Evolutionary conservation across 2,888 invertebrate species (phyloP).

Genomic region (Andrena haemorrhoa): DNA sequence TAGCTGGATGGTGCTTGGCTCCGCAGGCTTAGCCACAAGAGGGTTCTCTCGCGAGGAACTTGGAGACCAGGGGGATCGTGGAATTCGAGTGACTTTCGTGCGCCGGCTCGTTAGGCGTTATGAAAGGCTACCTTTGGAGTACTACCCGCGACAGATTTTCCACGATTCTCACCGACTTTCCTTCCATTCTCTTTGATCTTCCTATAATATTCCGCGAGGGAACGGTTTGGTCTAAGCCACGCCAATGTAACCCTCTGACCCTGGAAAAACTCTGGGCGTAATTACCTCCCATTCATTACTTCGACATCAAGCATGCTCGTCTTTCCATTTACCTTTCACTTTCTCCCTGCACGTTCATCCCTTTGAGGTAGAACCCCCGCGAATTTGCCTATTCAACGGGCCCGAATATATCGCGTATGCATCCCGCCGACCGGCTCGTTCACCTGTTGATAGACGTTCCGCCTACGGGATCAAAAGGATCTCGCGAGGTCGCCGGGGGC

Average conservation of each 20-base stretch:
- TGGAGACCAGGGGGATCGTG: constrained; percentile 41
- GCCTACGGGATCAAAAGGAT: constrained; percentile 71
- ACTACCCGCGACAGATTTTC: no score
- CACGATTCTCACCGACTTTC: no score
- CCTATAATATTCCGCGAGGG: no score
- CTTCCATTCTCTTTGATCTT: no score
- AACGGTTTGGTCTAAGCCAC: no score
- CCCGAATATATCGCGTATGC: constrained; percentile 59
- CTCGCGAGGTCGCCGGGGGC: constrained; percentile 50
- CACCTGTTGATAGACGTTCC: constrained; percentile 82
- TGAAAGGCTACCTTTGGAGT: constrained; percentile 29
- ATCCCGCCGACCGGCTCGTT: constrained; percentile 71
- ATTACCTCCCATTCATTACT: no score
- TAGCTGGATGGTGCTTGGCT: constrained; percentile 11
- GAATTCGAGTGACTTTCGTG: constrained; percentile 61
- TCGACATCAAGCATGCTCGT: background rate
- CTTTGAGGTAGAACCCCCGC: background rate
- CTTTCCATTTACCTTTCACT: background rate
- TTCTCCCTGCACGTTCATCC: background rate
- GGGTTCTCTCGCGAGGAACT: constrained; percentile 45
- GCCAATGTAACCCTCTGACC: no score
- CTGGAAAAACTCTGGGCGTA: no score
- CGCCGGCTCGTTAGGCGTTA: constrained; percentile 49
- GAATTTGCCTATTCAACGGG: constrained; percentile 71
- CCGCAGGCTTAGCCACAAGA: constrained; percentile 33